Percentiles rank a stretch among this genome's conserved stretches.
phyloP scores from a whole-genome alignment of 2,888 invertebrate genomes.

The Netelia virgata region DNA sequence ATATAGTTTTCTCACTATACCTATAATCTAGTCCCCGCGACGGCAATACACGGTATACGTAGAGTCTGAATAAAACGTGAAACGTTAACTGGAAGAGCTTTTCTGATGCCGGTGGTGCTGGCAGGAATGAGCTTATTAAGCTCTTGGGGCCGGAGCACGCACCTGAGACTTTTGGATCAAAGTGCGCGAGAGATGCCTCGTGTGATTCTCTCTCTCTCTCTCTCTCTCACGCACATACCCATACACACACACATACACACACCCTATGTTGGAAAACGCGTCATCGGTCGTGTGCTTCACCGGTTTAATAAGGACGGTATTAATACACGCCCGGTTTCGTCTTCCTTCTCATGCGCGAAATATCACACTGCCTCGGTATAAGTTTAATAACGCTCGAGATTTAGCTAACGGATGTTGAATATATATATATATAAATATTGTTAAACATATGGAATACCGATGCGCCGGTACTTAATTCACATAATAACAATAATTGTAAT shows the following conservation, averaged over 20 bases:
- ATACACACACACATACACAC: too few species aligned
- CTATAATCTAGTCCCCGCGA: not conserved
- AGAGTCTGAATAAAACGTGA: constrained; percentile 57
- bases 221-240: too few species aligned
- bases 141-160: constrained; percentile 69
- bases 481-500: constrained; percentile 15
- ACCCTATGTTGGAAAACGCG: not conserved
- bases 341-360: constrained; percentile 65
- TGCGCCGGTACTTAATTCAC: not conserved
- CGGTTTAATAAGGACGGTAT: constrained; percentile 77
- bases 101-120: constrained; percentile 55
- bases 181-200: constrained; percentile 43
- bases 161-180: constrained; percentile 74
- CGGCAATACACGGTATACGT: constrained; percentile 31
- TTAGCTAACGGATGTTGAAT: constrained; percentile 31
- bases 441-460: not conserved
- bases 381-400: constrained; percentile 45
- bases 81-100: constrained; percentile 26
- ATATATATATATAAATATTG: constrained; percentile 12
- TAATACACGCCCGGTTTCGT: constrained; percentile 72
- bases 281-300: constrained; percentile 63
- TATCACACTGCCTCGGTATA: constrained; percentile 59
- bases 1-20: constrained; percentile 20
- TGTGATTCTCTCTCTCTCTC: not conserved
- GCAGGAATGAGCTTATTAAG: constrained; percentile 76